Percentiles rank a stretch among this genome's conserved stretches.
These are phyloP conservation scores for Lepidotrigona ventralis DNA, from an alignment of 1,140 invertebrate species.

Conservation along the genomic window DNA sequence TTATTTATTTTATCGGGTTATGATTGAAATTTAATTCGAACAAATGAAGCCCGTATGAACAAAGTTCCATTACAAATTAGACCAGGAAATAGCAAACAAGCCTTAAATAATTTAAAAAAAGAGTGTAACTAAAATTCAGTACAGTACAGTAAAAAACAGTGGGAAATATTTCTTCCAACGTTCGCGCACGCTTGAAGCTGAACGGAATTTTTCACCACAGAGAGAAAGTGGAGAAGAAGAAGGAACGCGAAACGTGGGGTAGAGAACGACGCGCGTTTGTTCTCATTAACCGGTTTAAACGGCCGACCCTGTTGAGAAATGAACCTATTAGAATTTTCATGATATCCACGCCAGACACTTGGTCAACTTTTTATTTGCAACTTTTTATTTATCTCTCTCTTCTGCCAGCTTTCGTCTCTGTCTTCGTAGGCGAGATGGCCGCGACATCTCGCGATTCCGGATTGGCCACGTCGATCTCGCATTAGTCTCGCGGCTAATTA, in stretches of 20 bases:
- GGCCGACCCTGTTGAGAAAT: constrained; percentile 30
- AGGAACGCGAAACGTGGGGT: not conserved
- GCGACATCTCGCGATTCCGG: constrained; percentile 50
- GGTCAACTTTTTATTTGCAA: constrained; percentile 25
- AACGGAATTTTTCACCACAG: not conserved
- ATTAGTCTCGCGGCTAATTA: constrained; percentile 67
- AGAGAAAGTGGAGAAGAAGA: not conserved
- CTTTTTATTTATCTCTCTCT: constrained; percentile 19
- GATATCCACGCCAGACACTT: constrained; percentile 45
- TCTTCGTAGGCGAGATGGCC: constrained; percentile 13
- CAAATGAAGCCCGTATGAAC: no score
- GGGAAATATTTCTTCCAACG: not conserved
- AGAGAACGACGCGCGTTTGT: constrained; percentile 19
- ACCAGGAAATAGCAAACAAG: no score
- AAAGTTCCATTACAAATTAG: no score
- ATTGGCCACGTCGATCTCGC: constrained; percentile 63
- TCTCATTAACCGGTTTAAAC: constrained; percentile 39
- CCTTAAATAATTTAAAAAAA: no score
- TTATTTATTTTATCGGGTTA: no score
- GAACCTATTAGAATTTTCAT: constrained; percentile 38
- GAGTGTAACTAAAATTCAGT: no score
- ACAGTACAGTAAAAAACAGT: not conserved
- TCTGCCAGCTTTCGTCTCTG: not conserved
- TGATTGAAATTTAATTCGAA: no score
- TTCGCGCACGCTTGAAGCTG: not conserved